These are phyloP conservation scores for Pristionchus arcanus DNA, from an alignment of 2,888 invertebrate genomes.

Conservation along the genomic window DNA sequence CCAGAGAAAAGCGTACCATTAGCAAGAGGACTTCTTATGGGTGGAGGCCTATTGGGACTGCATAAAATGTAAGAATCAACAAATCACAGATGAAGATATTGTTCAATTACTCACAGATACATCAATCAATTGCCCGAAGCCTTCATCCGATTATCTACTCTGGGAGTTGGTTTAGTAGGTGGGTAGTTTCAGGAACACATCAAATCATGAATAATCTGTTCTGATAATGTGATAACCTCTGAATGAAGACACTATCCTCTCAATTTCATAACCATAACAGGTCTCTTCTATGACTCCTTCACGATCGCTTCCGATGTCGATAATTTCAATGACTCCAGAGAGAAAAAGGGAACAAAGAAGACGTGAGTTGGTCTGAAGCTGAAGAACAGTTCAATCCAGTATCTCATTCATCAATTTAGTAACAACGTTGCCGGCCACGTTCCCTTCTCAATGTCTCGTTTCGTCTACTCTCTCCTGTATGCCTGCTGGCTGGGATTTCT, in stretches of 20 bases:
- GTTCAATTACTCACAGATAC: neutral
- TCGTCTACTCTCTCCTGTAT: slow-evolving; percentile 58
- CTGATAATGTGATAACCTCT: neutral
- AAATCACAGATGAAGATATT: neutral
- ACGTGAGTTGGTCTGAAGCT: slow-evolving; percentile 7
- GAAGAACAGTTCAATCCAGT: neutral
- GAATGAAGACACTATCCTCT: neutral
- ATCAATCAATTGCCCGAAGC: slow-evolving; percentile 31
- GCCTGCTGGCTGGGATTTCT: slow-evolving; percentile 55
- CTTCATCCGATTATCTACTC: slow-evolving; percentile 39
- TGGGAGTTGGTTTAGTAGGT: slow-evolving; percentile 67
- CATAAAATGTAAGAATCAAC: slow-evolving; percentile 29
- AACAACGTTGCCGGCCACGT: slow-evolving; percentile 46
- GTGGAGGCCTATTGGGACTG: neutral
- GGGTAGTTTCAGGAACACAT: neutral
- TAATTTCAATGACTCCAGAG: slow-evolving; percentile 57
- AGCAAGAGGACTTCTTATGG: neutral
- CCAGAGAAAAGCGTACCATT: neutral
- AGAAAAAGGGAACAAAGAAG: slow-evolving; percentile 49
- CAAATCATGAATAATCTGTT: neutral
- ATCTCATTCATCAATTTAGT: neutral
- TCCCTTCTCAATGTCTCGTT: slow-evolving; percentile 61
- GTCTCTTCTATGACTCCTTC: slow-evolving; percentile 67
- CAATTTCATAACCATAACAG: slow-evolving; percentile 32
- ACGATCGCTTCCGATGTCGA: slow-evolving; percentile 60